phyloP scores from a whole-genome alignment of 2,113 vertebrate genomes.

The Apteryx owenii region DNA sequence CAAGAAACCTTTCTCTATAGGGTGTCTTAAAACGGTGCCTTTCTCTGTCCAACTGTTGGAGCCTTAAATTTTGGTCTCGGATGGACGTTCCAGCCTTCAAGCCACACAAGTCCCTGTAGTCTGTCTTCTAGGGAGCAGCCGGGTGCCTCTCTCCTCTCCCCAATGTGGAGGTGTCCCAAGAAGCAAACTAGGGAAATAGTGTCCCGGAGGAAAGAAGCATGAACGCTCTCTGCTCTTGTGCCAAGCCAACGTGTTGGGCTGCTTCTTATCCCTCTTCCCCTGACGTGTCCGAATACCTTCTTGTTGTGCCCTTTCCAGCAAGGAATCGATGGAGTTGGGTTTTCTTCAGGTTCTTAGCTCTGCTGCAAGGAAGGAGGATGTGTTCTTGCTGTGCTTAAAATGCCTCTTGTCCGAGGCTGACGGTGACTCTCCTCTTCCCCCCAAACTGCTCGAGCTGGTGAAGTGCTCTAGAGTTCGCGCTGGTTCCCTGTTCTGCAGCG shows the following conservation, averaged over 20 bases:
- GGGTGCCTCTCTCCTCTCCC: neutral
- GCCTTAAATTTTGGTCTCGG: accelerated
- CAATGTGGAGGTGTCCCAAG: neutral
- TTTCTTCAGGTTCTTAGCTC: neutral
- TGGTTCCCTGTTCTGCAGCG: accelerated
- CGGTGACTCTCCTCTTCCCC: neutral
- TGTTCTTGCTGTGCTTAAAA: neutral
- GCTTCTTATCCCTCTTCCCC: neutral
- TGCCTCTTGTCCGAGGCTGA: accelerated
- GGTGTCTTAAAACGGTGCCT: accelerated
- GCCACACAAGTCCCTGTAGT: neutral
- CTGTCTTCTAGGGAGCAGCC: neutral
- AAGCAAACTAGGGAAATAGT: accelerated
- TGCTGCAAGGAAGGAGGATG: neutral
- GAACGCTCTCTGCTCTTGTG: neutral
- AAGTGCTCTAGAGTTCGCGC: too few species aligned
- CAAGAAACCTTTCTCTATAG: neutral
- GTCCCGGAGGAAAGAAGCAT: too few species aligned
- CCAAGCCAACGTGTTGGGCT: neutral
- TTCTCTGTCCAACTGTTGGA: accelerated
- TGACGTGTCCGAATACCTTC: neutral
- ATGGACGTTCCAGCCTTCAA: neutral
- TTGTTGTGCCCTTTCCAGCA: neutral
- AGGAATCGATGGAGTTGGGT: neutral
- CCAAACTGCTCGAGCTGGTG: accelerated